A percentile compares a stretch with the other conserved stretches of the same genome.
Evolutionary conservation across 2,888 invertebrate genomes (phyloP).

Genomic region (Eueremaeus valkanovi): DNA sequence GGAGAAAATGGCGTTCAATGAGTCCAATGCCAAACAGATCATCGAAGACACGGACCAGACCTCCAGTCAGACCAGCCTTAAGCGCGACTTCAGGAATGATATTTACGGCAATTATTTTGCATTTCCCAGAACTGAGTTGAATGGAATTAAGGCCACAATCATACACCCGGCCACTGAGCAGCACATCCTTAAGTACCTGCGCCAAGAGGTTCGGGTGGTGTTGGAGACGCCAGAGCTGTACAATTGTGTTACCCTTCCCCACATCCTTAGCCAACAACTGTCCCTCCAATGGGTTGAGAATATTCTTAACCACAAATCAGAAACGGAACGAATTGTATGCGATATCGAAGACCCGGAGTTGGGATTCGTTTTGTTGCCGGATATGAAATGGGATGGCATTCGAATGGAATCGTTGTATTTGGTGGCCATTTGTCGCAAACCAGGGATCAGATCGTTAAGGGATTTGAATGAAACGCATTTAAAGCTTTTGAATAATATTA

Average conservation of each 20-base stretch:
- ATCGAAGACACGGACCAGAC: slow-evolving; percentile 34
- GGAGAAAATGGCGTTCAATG: slow-evolving; percentile 75
- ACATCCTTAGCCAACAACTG: slow-evolving; percentile 68
- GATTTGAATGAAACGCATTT: slow-evolving; percentile 75
- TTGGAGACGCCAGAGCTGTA: slow-evolving; percentile 81
- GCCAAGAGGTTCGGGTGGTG: slow-evolving; percentile 69
- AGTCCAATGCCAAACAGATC: slow-evolving; percentile 54
- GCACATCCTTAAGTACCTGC: slow-evolving; percentile 79
- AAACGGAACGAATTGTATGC: slow-evolving; percentile 78
- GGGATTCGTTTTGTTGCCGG: slow-evolving; percentile 86
- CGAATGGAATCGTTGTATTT: slow-evolving; percentile 73
- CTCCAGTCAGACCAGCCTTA: neutral
- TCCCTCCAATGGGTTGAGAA: slow-evolving; percentile 90
- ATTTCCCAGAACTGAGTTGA: slow-evolving; percentile 57
- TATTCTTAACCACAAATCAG: slow-evolving; percentile 84
- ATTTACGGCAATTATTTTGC: slow-evolving; percentile 78
- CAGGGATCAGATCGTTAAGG: slow-evolving; percentile 73
- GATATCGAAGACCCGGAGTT: slow-evolving; percentile 70
- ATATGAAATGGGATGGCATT: slow-evolving; percentile 91
- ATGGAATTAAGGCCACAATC: slow-evolving; percentile 75
- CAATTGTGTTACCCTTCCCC: slow-evolving; percentile 69
- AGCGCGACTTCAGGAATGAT: slow-evolving; percentile 65
- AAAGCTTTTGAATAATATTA: slow-evolving; percentile 74
- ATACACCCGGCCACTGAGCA: slow-evolving; percentile 91
- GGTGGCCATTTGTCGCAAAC: slow-evolving; percentile 70